Base-by-base conservation (phyloP, 1,140 invertebrate species). In the Limonius californicus region DNA sequence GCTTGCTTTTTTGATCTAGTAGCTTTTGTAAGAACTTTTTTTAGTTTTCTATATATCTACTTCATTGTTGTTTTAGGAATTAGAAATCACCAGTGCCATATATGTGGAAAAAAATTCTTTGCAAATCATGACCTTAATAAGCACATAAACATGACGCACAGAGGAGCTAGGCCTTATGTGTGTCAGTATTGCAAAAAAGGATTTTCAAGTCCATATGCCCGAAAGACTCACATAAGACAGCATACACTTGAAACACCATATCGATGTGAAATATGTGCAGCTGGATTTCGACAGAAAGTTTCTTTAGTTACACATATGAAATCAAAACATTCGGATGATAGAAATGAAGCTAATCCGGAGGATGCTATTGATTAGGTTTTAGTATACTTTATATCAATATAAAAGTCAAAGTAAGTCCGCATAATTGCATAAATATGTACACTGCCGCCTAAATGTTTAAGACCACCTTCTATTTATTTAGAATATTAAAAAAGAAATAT, bases 81-180 rank as follows among this genome's bases (percentile, higher is more conserved):
- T 61, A 55, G 67, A 69, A 54, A 64, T 53, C 54, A 69, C 63
- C 60, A 56, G 18, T 71, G 69, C 53, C 59, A 68, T 57, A 67
- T 67, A 20, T 68, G 69, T 50, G 67, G 69, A 2, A 72, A 72
- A 59, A 39, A 55, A 9, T 72, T 72, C 57, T 72, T 68, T 55
- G 57, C 63, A 15, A 62, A 61, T 23, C 32, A 63, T 57, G 64
- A 69, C 60, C 45, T 70, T 21, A 69, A 63, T 27, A 67, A 62
- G 15, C 70, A 72, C 35, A 68, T 72, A 6, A 65, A 64, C 20
- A 72, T 69, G 68, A 70, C 66, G 9, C 70, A 72, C 47, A 64
- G 65, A 57, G 66, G 69, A 61, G 15, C 70, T 18, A 59, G 69
- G 20, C 53, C 53, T 27, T 32, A 55, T 32, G 15, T 12, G 1